Conservation (phyloP, 2,797 vertebrate genomes). For the Pipistrellus pygmaeus region DNA sequence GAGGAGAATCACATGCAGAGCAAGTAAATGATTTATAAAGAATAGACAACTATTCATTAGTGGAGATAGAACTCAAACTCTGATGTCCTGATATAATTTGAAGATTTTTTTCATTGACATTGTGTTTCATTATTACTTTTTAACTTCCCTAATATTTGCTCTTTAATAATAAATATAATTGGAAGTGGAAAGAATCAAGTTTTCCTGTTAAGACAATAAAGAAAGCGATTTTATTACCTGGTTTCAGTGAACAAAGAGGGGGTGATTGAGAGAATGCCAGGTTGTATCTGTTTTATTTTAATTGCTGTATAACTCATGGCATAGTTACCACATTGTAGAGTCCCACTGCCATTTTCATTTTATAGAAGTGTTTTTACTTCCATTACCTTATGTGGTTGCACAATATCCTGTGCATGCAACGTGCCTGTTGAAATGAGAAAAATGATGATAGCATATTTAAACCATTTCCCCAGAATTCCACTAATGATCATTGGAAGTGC, state of each 20-base stretch:
- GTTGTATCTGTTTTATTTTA: neutral
- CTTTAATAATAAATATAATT: neutral
- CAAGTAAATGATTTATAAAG: neutral
- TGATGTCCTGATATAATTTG: neutral
- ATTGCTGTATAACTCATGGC: neutral
- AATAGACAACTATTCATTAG: neutral
- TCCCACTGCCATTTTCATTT: neutral
- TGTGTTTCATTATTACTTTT: neutral
- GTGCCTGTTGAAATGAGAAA: neutral
- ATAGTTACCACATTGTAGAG: neutral
- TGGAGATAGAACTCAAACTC: neutral
- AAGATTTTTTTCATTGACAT: neutral
- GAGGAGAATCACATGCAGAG: neutral
- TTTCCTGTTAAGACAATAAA: neutral
- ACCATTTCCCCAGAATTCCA: neutral
- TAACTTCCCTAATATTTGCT: neutral
- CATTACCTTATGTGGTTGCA: neutral
- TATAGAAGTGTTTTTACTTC: neutral
- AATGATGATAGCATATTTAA: conserved; percentile 5
- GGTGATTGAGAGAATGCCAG: neutral
- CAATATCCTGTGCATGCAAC: neutral
- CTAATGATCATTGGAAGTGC: neutral
- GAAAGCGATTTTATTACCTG: neutral
- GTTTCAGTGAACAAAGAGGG: neutral
- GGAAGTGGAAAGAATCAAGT: neutral